Conservation (phyloP, 23 tunicate genomes). For the Aplidium turbinatum region DNA sequence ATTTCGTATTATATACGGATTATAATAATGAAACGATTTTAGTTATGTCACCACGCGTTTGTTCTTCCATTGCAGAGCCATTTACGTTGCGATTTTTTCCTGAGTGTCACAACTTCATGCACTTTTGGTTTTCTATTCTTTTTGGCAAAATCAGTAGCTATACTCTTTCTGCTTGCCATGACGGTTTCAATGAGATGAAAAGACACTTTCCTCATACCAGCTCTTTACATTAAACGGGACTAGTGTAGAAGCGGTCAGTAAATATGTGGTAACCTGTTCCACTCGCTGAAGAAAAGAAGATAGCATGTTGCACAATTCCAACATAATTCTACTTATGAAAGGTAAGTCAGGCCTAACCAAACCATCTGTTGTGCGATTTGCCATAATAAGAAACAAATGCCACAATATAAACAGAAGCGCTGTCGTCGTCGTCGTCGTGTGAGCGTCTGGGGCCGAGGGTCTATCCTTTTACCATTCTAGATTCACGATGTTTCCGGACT, state of each 20-base stretch:
- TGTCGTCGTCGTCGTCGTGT: too few relatives aligned
- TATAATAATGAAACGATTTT: too few relatives aligned
- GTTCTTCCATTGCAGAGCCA: slow-evolving; percentile 32
- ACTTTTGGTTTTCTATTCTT: background rate
- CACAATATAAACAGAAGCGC: slow-evolving; percentile 19
- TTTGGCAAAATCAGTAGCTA: background rate
- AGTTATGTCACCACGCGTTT: slow-evolving; percentile 21
- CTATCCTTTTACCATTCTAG: too few relatives aligned
- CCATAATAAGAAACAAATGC: too few relatives aligned
- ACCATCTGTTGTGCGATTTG: too few relatives aligned
- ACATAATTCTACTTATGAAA: slow-evolving; percentile 7
- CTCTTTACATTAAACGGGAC: slow-evolving; percentile 17
- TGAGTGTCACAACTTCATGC: slow-evolving; percentile 16
- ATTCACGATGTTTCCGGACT: too few relatives aligned
- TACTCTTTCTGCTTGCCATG: slow-evolving; percentile 7
- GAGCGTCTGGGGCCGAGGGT: too few relatives aligned
- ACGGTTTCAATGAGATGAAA: slow-evolving; percentile 24
- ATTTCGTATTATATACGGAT: too few relatives aligned
- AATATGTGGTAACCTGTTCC: slow-evolving; percentile 14
- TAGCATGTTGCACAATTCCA: slow-evolving; percentile 12
- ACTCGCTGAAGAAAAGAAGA: background rate
- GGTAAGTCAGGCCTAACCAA: slow-evolving; percentile 1
- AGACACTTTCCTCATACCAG: background rate
- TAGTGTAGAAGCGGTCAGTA: slow-evolving; percentile 27
- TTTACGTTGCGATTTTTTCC: slow-evolving; percentile 7